Evolutionary conservation across 1,140 invertebrate species (phyloP).

Genomic region (Diorhabda carinulata): DNA sequence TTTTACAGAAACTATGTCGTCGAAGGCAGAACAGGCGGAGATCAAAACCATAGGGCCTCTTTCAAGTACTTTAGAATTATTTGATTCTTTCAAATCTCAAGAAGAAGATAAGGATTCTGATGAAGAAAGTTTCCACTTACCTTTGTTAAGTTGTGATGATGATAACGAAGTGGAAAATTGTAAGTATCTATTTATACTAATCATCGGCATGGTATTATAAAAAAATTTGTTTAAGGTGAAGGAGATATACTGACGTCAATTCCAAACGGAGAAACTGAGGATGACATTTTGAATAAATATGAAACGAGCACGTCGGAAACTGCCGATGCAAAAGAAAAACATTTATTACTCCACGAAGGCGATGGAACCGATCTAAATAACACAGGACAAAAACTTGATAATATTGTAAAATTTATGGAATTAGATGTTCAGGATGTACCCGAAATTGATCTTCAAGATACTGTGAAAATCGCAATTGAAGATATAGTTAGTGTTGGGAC

Average conservation of each 20-base stretch:
- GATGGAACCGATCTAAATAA: too few relatives aligned
- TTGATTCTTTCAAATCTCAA: slow-evolving; percentile 31
- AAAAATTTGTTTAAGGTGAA: too few relatives aligned
- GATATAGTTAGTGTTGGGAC: slow-evolving; percentile 6
- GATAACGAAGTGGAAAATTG: slow-evolving; percentile 21
- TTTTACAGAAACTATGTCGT: slow-evolving; percentile 19
- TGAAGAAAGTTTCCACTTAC: slow-evolving; percentile 38
- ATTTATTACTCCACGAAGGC: neutral
- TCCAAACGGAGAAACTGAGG: slow-evolving; percentile 31
- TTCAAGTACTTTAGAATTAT: slow-evolving; percentile 29
- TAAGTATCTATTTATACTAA: too few relatives aligned
- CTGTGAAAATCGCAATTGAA: neutral
- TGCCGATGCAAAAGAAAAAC: neutral
- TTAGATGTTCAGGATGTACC: too few relatives aligned
- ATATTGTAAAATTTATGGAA: too few relatives aligned
- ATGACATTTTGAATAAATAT: slow-evolving; percentile 38
- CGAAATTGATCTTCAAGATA: neutral
- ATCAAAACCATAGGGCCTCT: slow-evolving; percentile 20
- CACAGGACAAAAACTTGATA: too few relatives aligned
- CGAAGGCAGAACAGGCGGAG: slow-evolving; percentile 31
- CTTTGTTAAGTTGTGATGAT: slow-evolving; percentile 25
- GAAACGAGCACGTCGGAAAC: slow-evolving; percentile 12
- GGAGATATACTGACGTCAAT: too few relatives aligned
- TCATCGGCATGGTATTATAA: too few relatives aligned
- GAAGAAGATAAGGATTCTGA: slow-evolving; percentile 31